These are phyloP conservation scores for Xenopus petersii DNA, from an alignment of 2,797 vertebrate species.

Conservation along the genomic window DNA sequence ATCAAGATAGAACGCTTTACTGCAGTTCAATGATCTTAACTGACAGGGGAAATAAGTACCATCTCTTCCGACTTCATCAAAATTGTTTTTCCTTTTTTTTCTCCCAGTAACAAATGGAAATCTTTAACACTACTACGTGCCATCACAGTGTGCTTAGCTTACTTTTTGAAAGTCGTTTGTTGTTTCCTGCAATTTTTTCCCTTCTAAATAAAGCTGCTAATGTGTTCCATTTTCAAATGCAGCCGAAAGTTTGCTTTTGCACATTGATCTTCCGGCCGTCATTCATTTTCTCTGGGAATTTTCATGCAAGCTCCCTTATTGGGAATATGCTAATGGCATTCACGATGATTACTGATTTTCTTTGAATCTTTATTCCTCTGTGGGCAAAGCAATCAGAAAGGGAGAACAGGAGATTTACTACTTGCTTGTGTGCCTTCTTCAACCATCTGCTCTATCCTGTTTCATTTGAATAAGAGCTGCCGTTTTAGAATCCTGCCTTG, in stretches of 20 bases:
- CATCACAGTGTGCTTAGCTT: conserved; percentile 39
- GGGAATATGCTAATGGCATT: conserved; percentile 94
- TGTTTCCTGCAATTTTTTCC: conserved; percentile 50
- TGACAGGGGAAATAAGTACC: conserved; percentile 48
- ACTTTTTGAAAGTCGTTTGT: conserved; percentile 48
- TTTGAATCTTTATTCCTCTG: conserved; percentile 89
- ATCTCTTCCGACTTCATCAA: conserved; percentile 46
- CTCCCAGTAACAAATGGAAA: conserved; percentile 47
- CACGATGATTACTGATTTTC: conserved; percentile 91
- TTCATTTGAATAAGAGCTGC: conserved; percentile 83
- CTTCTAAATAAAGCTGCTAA: conserved; percentile 43
- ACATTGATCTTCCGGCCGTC: conserved; percentile 68
- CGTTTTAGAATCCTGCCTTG: conserved; percentile 49
- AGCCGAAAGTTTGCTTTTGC: conserved; percentile 68
- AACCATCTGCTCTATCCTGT: conserved; percentile 78
- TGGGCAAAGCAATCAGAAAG: conserved; percentile 88
- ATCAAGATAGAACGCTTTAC: conserved; percentile 43
- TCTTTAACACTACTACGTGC: conserved; percentile 41
- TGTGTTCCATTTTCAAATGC: conserved; percentile 49
- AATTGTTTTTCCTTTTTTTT: conserved; percentile 21
- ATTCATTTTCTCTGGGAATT: conserved; percentile 84
- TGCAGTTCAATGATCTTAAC: conserved; percentile 42
- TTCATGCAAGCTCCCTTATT: conserved; percentile 82
- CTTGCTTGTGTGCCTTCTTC: conserved; percentile 79
- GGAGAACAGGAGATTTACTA: conserved; percentile 85